Conservation (phyloP, 2,888 invertebrate species). For the Philereme vetulata region DNA sequence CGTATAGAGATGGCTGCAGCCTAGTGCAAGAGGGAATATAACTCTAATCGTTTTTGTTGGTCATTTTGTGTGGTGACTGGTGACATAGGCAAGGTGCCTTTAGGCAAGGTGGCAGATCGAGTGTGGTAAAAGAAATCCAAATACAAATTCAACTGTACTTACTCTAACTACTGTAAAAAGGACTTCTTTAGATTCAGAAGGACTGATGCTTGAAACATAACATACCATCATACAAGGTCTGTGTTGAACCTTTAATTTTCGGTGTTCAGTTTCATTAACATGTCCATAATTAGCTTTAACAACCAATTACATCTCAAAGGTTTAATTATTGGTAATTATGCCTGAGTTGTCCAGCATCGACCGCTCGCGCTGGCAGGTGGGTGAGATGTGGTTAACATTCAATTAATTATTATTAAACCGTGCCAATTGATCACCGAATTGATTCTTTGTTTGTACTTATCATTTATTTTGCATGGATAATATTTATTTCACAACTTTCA, state of each 20-base stretch:
- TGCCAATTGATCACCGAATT: slow-evolving; percentile 10
- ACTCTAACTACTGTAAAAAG: too few relatives aligned
- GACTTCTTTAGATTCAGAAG: too few relatives aligned
- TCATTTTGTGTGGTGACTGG: too few relatives aligned
- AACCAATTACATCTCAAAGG: not conserved
- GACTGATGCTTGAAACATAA: too few relatives aligned
- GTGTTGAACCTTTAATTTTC: not conserved
- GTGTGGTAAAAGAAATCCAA: too few relatives aligned
- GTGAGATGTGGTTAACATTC: slow-evolving; percentile 22
- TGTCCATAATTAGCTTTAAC: not conserved
- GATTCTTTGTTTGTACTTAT: not conserved
- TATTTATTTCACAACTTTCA: too few relatives aligned
- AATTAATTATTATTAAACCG: slow-evolving; percentile 11
- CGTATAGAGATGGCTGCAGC: too few relatives aligned
- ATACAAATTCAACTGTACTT: too few relatives aligned
- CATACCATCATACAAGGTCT: not conserved
- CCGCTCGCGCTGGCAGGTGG: slow-evolving; percentile 13
- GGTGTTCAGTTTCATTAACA: not conserved
- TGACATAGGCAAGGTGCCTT: too few relatives aligned
- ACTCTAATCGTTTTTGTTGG: too few relatives aligned
- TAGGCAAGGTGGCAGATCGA: too few relatives aligned
- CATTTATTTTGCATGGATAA: not conserved
- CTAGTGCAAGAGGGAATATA: too few relatives aligned
- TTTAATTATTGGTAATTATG: slow-evolving; percentile 1
- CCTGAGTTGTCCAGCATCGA: slow-evolving; percentile 4